Base-by-base conservation (phyloP, 2,888 invertebrate genomes). In the Maniola hyperantus region DNA sequence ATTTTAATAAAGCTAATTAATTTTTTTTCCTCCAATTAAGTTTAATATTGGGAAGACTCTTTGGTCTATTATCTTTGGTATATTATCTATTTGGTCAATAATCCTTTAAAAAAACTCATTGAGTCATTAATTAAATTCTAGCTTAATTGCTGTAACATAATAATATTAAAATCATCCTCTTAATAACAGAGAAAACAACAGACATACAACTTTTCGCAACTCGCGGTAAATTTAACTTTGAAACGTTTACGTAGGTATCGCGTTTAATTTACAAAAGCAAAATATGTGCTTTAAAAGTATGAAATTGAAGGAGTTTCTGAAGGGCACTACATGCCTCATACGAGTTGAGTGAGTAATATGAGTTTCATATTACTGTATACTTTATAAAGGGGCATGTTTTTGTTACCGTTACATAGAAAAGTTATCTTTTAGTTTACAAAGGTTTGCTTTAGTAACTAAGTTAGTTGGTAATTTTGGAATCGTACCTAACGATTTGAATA, bases 251-350 rank as follows among this genome's bases (percentile, higher is more conserved):
- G 11, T 42, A 20, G 7, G 26, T 18, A 13, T n/a, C 44, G 44
- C 46, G 15, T 46, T 66, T 63, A 66, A 66, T 59, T 63, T 48
- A 42, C 62, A 53, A n/a, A n/a, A 66, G 33, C 59, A 59, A 59
- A 59, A 59, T 46, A 54, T 54, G 46, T 26, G 46, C 62, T 65
- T 39, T 54, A 34, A 36, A 53, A 60, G 50, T 67, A 57, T 53
- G 58, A 46, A 61, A 44, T 53, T 65, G 39, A 34, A 65, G 65
- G 57, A 58, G 34, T 46, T 59, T 46, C 6, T 68, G 59, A 54
- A 36, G 44, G 34, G 20, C 42, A 33, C 46, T 62, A 34, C 46
- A 39, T 50, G 13, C 39, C 48, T 34, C 10, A 20, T 11, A 58
- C 55, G 39, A 8, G 11, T 57, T 59, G 42, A 33, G 51, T 20